phyloP scores from a whole-genome alignment of 2,113 vertebrate species.

The Sceloporus tristichus region DNA sequence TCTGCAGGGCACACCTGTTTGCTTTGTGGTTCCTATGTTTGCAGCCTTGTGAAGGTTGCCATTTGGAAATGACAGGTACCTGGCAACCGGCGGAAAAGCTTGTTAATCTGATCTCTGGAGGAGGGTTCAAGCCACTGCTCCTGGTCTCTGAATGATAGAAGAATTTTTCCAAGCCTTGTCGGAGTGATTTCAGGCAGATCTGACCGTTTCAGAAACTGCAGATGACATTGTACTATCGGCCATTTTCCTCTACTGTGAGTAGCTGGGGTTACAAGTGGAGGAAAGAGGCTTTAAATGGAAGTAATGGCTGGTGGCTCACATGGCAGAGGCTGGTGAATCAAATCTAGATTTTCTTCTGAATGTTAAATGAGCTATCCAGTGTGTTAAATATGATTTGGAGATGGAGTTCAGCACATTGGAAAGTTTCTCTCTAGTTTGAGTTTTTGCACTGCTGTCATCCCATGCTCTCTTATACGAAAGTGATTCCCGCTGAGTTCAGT shows the following conservation, averaged over 20 bases:
- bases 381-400: too few species aligned
- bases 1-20: background rate
- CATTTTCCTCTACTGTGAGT: constrained; percentile 63
- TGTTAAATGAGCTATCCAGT: too few species aligned
- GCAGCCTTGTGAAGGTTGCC: background rate
- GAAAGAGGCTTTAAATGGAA: too few species aligned
- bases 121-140: background rate
- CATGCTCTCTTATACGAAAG: too few species aligned
- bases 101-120: background rate
- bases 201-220: accelerated
- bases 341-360: too few species aligned
- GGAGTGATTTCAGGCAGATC: background rate
- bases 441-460: too few species aligned
- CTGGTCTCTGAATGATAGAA: background rate
- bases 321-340: too few species aligned
- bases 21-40: background rate
- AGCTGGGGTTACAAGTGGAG: accelerated
- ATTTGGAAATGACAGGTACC: constrained; percentile 43
- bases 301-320: too few species aligned
- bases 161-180: accelerated
- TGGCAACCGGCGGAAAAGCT: constrained; percentile 59
- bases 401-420: too few species aligned
- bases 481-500: too few species aligned
- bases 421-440: too few species aligned
- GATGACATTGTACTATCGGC: constrained; percentile 63